Base-by-base conservation (phyloP, 2,113 vertebrate genomes). In the Dermatemys mawii region DNA sequence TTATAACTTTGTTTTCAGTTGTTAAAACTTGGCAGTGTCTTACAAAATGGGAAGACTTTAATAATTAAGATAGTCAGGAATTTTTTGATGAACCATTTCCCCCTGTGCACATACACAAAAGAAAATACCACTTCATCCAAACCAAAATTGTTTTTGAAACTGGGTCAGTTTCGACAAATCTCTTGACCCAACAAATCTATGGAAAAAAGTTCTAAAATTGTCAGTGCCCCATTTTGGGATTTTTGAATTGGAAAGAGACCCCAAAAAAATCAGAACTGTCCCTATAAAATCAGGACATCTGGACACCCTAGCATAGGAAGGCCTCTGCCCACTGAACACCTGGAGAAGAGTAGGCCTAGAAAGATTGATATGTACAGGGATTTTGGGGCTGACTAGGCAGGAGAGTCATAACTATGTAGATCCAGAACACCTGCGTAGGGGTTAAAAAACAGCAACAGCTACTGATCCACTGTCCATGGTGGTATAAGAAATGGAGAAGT, bases 341-440 rank as follows among this genome's bases (percentile, higher is more conserved):
- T 0, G 13, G 38, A 76, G 91, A n/a, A 60, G 90, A 4, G 5
- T 13, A 21, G 81, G 50, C 44, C 32, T 0, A 0, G 14, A 35
- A n/a, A 86, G 85, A 57, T 75, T 81, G 90, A 46, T 78, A 11
- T 46, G 29, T 48, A 14, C 8, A 76, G 41, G 86, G 53, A 85
- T 50, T 11, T 73, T 5, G 5, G 70, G 38, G 38, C 70, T 73
- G 38, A 19, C 11, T 38, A 44, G 70, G 70, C 38, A 17, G 10
- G 60, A 63, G 32, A 63, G 32, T 12, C 11, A 63, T 14, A 63
- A 55, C 22, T 60, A 60, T 60, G 57, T 60, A 29, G n/a, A 41
- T 21, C 16, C 67, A 70, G n/a, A 41, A 41, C 10, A 2, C 21
- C 70, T 41, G n/a, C 38, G 26, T 11, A 24, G 10, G 11, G 22